Evolutionary conservation across 2,888 invertebrate species (phyloP).

Genomic region (Allacma fusca): DNA sequence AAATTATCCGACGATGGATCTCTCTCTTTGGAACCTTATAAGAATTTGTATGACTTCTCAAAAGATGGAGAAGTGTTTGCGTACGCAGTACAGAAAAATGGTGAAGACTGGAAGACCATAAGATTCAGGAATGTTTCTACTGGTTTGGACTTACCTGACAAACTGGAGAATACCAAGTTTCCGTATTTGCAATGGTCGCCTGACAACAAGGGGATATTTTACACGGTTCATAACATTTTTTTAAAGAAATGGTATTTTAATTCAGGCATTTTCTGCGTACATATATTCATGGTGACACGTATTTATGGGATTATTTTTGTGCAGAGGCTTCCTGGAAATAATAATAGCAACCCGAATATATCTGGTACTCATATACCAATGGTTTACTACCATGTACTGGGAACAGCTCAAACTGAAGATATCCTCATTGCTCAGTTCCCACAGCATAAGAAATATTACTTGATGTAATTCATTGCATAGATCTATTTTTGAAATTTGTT

Average conservation of each 20-base stretch:
- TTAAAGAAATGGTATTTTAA: too few species aligned
- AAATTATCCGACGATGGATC: conserved; percentile 67
- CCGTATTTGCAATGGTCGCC: conserved; percentile 68
- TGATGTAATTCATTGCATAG: neutral
- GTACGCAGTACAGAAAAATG: conserved; percentile 68
- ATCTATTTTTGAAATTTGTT: too few species aligned
- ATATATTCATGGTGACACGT: neutral
- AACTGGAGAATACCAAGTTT: conserved; percentile 67
- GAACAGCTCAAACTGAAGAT: conserved; percentile 67
- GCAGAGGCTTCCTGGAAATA: conserved; percentile 57
- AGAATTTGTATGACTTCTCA: conserved; percentile 63
- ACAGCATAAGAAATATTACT: conserved; percentile 66
- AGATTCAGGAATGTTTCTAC: conserved; percentile 55
- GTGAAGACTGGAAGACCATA: conserved; percentile 69
- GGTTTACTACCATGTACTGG: conserved; percentile 68
- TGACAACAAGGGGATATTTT: conserved; percentile 70
- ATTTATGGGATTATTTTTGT: neutral
- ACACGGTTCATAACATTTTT: conserved; percentile 62
- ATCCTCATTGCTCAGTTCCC: conserved; percentile 67
- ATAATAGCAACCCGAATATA: conserved; percentile 61
- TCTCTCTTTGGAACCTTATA: conserved; percentile 61
- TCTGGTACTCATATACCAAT: conserved; percentile 62
- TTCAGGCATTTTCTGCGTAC: too few species aligned
- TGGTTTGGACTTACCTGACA: conserved; percentile 66
- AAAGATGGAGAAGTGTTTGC: conserved; percentile 67